Evolutionary conservation across 1,140 invertebrate species (phyloP).

Genomic region (Caenorhabditis briggsae): DNA sequence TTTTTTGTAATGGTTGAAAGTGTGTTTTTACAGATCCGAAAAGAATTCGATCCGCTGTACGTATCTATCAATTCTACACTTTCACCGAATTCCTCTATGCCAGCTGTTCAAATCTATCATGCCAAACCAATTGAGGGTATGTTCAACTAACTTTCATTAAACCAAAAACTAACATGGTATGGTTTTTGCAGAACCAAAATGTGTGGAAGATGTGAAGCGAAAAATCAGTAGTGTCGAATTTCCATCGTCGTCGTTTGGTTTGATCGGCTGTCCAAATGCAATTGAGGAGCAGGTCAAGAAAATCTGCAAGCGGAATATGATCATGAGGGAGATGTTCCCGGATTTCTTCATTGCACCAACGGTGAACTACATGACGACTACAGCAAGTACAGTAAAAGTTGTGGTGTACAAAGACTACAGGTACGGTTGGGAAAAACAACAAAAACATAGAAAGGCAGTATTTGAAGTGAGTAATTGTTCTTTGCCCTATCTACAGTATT

Average conservation of each 20-base stretch:
- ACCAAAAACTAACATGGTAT: background rate
- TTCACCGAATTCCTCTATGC: background rate
- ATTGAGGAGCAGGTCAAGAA: conserved; percentile 46
- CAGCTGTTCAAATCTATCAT: conserved; percentile 28
- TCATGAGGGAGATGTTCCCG: conserved; percentile 17
- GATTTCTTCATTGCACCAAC: conserved; percentile 62
- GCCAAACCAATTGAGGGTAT: conserved; percentile 6
- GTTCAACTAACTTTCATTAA: background rate
- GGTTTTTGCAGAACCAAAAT: conserved; percentile 17
- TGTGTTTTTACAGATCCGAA: conserved; percentile 51
- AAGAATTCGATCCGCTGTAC: conserved; percentile 57
- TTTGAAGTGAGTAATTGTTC: too few species aligned
- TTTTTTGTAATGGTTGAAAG: background rate
- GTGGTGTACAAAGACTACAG: conserved; percentile 59
- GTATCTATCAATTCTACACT: conserved; percentile 30
- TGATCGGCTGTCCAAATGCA: conserved; percentile 18
- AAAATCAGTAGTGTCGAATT: conserved; percentile 14
- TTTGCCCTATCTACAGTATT: background rate
- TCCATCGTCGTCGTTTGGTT: conserved; percentile 30
- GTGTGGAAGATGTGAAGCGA: background rate
- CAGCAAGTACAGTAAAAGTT: conserved; percentile 57
- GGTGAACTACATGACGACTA: conserved; percentile 61
- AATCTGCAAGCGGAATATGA: conserved; percentile 26
- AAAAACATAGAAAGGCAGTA: too few species aligned
- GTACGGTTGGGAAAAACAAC: background rate